Percentiles rank a stretch among this genome's conserved stretches.
Evolutionary conservation across 2,888 invertebrate genomes (phyloP).

Genomic region (Diloba caeruleocephala): DNA sequence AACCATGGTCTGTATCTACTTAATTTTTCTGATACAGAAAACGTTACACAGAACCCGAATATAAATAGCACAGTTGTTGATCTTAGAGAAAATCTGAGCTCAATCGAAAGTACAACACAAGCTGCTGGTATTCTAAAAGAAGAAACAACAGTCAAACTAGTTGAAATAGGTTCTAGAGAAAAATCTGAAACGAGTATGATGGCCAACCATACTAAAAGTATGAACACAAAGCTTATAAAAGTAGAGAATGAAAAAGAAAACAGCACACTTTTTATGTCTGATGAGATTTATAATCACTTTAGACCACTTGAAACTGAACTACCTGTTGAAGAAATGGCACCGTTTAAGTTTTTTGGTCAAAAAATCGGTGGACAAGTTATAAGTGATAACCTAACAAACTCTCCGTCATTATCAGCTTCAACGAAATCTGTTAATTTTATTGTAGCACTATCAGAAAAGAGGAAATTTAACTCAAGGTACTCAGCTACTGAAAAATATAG

Average conservation of each 20-base stretch:
- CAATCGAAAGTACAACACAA: constrained; percentile 59
- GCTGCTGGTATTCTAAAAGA: constrained; percentile 53
- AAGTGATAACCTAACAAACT: constrained; percentile 81
- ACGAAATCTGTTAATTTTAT: constrained; percentile 85
- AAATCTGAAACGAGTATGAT: constrained; percentile 73
- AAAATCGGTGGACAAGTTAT: constrained; percentile 84
- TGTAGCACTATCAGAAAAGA: constrained; percentile 76
- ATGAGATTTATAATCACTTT: constrained; percentile 91
- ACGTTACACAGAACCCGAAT: constrained; percentile 71
- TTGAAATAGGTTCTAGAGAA: constrained; percentile 65
- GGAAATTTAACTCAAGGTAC: constrained; percentile 83
- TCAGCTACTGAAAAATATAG: constrained; percentile 85
- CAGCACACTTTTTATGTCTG: constrained; percentile 89
- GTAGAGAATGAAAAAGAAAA: constrained; percentile 81
- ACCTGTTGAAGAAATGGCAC: constrained; percentile 91
- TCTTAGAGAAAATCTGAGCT: constrained; percentile 61
- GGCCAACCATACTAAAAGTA: constrained; percentile 75
- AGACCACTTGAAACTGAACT: constrained; percentile 90
- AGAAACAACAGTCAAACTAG: constrained; percentile 53
- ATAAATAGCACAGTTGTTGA: constrained; percentile 66
- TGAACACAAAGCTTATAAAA: constrained; percentile 69
- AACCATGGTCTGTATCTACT: constrained; percentile 86
- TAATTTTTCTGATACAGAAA: constrained; percentile 85
- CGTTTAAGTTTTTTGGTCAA: constrained; percentile 92
- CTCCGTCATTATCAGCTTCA: constrained; percentile 83